Conservation (phyloP, 2,888 invertebrate genomes). For the Spilosoma lubricipeda region DNA sequence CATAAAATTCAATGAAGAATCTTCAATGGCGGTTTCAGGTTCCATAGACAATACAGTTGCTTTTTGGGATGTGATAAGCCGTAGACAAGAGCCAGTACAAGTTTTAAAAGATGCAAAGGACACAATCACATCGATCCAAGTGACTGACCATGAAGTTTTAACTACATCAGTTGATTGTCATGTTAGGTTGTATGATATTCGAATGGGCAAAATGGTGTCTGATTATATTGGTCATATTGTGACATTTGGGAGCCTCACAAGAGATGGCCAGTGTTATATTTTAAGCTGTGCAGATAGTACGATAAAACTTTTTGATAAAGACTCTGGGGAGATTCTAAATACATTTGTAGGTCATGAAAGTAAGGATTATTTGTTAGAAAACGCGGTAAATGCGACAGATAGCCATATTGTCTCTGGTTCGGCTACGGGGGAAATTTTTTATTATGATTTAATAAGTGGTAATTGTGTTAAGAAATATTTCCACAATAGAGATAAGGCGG, state of each 20-base stretch:
- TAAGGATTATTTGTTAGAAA: conserved; percentile 94
- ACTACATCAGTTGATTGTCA: conserved; percentile 96
- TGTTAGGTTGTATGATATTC: conserved; percentile 95
- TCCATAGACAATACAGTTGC: conserved; percentile 97
- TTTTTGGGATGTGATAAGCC: conserved; percentile 92
- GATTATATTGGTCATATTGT: conserved; percentile 96
- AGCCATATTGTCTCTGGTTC: conserved; percentile 96
- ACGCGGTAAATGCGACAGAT: conserved; percentile 93
- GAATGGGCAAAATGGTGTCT: conserved; percentile 92
- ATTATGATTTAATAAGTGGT: conserved; percentile 96
- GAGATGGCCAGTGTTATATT: conserved; percentile 97
- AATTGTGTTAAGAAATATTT: conserved; percentile 74
- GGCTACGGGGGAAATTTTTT: conserved; percentile 93
- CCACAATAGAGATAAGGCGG: conserved; percentile 87
- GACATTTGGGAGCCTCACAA: conserved; percentile 93
- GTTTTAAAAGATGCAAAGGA: conserved; percentile 97
- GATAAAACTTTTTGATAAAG: conserved; percentile 95
- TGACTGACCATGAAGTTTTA: conserved; percentile 96
- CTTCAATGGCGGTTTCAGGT: conserved; percentile 96
- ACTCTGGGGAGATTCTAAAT: conserved; percentile 77
- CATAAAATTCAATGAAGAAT: conserved; percentile 97
- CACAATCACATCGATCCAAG: conserved; percentile 91
- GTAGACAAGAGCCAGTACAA: conserved; percentile 80
- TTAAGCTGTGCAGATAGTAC: conserved; percentile 94
- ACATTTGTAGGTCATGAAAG: conserved; percentile 94